Base-by-base conservation (phyloP, 2,888 invertebrate genomes). In the Metopia argyrocephala region DNA sequence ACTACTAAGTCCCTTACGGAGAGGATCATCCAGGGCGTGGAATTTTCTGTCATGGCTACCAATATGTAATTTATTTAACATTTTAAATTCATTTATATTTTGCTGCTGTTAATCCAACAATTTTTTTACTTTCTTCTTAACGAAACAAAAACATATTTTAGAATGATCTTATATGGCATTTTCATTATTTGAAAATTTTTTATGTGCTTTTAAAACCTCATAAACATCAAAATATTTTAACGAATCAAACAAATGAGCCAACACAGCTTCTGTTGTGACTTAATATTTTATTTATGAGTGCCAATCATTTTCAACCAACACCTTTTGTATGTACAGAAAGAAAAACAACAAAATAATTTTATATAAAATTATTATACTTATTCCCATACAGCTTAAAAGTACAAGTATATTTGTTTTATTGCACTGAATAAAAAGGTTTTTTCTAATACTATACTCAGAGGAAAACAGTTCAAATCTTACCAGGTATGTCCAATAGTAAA, bases 181-280 rank as follows among this genome's bases (percentile, higher is more conserved):
- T 54, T 31, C 5, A 45, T 31, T 46, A 20, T 21, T 68, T 23
- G 21, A 59, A 3, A 38, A 38, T 18, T 31, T 66, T 68, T 52
- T 31, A 66, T 20, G 48, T 62, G 20, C 25, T 12, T 69, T 56
- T 79, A 59, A 74, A 75, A 38, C 23, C 18, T 12, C 48, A 69
- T 79, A 64, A 59, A 57, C 25, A 69, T 74, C 69, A 69, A 46
- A 74, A 74, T 78, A 74, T 78, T 78, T 74, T 50, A 69, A 6
- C 52, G 18, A 57, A 28, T 46, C 5, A 12, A 38, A 52, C 25
- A 68, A 78, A 62, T 68, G n/a, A 73, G 38, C 23, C 48, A 25
- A 25, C 48, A 50, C 45, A 68, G 78, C 73, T 78, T 69, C 78
- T 69, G 73, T 64, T 66, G 31, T 78, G 28, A 23, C n/a, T 54